Conservation (phyloP, 2,113 vertebrate genomes). For the Orthonyx spaldingii region DNA sequence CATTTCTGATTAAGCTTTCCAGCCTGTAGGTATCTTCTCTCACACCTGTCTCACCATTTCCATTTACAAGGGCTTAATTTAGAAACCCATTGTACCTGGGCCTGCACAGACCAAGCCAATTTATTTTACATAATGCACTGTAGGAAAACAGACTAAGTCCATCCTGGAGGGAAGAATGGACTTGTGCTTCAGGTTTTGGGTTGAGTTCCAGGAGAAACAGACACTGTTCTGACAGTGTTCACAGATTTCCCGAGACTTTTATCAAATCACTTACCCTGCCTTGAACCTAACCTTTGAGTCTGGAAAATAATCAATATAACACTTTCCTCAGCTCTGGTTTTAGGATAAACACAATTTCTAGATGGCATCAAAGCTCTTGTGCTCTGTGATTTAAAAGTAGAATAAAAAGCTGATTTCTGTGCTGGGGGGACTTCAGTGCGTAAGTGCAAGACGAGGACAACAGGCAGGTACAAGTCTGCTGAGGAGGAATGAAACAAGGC, state of each 20-base stretch:
- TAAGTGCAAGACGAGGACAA: background rate
- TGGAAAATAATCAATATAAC: background rate
- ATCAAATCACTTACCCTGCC: background rate
- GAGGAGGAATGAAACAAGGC: background rate
- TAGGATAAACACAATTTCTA: background rate
- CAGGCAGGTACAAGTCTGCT: background rate
- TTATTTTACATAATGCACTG: slow-evolving; percentile 26
- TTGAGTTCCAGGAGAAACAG: background rate
- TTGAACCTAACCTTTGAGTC: background rate
- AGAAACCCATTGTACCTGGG: slow-evolving; percentile 1
- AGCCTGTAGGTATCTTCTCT: slow-evolving; percentile 14
- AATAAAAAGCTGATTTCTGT: background rate
- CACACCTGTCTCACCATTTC: slow-evolving; percentile 7
- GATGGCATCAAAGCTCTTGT: background rate
- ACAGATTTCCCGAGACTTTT: background rate
- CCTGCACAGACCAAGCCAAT: background rate
- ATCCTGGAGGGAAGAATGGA: background rate
- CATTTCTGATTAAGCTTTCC: slow-evolving; percentile 10
- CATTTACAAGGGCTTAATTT: slow-evolving; percentile 31
- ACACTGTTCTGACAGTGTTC: background rate
- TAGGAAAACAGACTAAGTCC: background rate
- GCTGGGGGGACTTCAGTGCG: accelerated
- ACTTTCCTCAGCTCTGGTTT: background rate
- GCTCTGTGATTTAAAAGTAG: background rate
- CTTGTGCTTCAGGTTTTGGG: background rate